Base-by-base conservation (phyloP, 1,140 invertebrate species). In the Lutraria rhynchaena region DNA sequence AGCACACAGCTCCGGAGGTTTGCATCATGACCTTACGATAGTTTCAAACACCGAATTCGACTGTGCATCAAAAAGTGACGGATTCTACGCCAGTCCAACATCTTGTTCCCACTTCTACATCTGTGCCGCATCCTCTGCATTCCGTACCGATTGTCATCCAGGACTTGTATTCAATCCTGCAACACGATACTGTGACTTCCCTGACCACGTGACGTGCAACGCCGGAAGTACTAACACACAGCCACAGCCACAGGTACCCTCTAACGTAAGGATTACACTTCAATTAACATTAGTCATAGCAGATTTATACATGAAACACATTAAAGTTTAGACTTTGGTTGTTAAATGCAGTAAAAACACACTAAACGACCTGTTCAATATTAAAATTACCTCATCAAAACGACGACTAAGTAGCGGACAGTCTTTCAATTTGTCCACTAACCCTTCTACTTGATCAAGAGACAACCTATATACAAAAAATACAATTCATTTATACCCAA, bases 151-250 rank as follows among this genome's bases (percentile, higher is more conserved):
- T 22, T 89, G 87, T 69, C 83, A 87, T n/a, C 78, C 85, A 0
- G 87, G 87, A 3, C 84, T 85, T 15, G 55, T 74, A 3, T 88
- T 84, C 55, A 87, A 87, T 75, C 7, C 49, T 0, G 27, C 9
- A 2, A 84, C 86, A 31, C 9, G 74, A 24, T 87, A 82, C 73
- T 88, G 87, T 46, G 87, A 89, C 49, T 82, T 82, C 73, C 69
- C 81, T 31, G 63, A 75, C n/a, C 86, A 89, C 41, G 87, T 89
- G 0, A 57, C 75, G 19, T 86, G 85, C 49, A 80, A 82, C 4
- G 57, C 41, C 2, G 19, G n/a, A 13, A 0, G 31, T 33, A 4
- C 3, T 46, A 27, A 9, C 19, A 49, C 44, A 49, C 19, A 11
- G 44, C 44, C 44, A 19, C 44, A 9, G 44, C 19, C 11, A 9